Base-by-base conservation (phyloP, 2,797 vertebrate genomes). In the Sciaenops ocellatus region DNA sequence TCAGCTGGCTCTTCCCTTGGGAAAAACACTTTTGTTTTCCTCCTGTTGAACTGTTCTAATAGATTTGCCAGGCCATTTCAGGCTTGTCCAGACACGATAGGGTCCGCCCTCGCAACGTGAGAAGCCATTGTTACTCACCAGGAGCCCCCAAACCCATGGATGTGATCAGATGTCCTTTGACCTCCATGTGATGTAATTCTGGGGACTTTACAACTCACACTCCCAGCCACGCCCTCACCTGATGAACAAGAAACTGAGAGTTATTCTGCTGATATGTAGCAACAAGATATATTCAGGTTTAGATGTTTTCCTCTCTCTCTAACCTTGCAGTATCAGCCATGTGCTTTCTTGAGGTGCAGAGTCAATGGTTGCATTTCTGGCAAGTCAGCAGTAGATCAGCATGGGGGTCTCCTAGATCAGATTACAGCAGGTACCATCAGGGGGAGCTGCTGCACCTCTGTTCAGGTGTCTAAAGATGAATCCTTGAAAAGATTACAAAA, bases 101-200 rank as follows among this genome's bases (percentile, higher is more conserved):
- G 52, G 59, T 65, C 47, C 3, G 50, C 65, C 15, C 54, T 74
- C 2, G 68, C 79, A 55, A 47, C 9, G 24, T 38, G 69, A 57
- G 50, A 24, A 68, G 52, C 64, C 64, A 20, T 65, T 10, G 41
- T 55, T 54, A 85, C 93, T 94, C 86, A 97, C 97, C 96, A 91
- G 96, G 95, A 84, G 95, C 90, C 77, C 91, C 96, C 90, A 96
- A 93, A 92, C 95, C 96, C 93, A 96, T 96, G 82, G 95, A 95
- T 88, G 93, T 95, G 87, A 96, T 96, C 92, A 96, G 92, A 79
- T 96, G 96, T 84, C 95, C 94, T 95, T 96, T 97, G 93, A 96
- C 95, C 95, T 97, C 96, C 96, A 97, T 97, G 93, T 79, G 89
- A 83, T 81, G 72, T 71, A 83, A 85, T 80, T 85, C 66, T 78